Conservation (phyloP, 2,113 vertebrate species). For the Brienomyrus longianalis region DNA sequence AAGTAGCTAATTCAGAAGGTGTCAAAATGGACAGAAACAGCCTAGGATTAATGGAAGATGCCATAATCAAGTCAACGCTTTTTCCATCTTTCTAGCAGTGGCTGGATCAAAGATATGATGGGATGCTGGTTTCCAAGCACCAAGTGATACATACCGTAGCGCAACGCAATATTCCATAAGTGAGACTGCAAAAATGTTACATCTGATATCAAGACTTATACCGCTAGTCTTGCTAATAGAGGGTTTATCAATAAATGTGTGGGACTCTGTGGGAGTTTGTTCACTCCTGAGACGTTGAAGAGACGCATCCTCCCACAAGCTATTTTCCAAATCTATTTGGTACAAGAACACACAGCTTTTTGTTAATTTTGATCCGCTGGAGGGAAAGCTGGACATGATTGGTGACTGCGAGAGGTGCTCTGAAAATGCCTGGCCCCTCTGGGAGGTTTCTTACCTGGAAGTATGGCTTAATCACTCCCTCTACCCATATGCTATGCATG, state of each 20-base stretch:
- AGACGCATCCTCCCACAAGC: neutral
- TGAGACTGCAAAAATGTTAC: too few species aligned
- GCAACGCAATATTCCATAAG: too few species aligned
- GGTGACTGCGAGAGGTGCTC: too few species aligned
- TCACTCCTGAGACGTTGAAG: neutral
- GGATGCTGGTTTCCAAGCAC: too few species aligned
- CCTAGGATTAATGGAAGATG: too few species aligned
- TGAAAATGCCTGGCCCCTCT: too few species aligned
- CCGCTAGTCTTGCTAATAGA: neutral
- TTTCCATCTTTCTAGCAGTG: too few species aligned
- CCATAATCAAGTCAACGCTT: too few species aligned
- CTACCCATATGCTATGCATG: neutral
- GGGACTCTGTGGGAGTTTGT: neutral
- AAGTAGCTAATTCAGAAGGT: neutral
- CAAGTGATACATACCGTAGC: too few species aligned
- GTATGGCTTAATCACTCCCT: neutral
- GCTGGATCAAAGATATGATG: too few species aligned
- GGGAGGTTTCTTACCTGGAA: neutral
- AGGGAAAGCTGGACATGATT: neutral
- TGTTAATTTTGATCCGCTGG: neutral
- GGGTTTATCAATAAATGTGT: neutral
- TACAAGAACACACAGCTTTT: neutral
- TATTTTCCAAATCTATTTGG: neutral
- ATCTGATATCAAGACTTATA: too few species aligned
- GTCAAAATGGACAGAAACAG: neutral